A percentile compares a stretch with the other conserved stretches of the same genome.
These are phyloP conservation scores for Sebastes trivittatus DNA, from an alignment of 2,797 vertebrate genomes.

Conservation along the genomic window DNA sequence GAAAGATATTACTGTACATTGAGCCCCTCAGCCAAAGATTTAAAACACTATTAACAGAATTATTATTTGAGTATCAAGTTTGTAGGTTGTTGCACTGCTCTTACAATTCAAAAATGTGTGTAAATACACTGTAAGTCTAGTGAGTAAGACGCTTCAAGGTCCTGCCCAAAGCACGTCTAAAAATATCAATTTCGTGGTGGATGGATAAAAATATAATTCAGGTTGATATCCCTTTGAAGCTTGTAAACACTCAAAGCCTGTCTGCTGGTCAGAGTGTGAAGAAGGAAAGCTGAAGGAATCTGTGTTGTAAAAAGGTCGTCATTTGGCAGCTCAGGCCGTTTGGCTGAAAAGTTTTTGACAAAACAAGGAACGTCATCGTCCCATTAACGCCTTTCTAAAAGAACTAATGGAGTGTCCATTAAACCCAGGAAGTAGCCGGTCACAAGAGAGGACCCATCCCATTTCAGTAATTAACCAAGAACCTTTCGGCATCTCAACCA, in stretches of 20 bases:
- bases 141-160: not conserved
- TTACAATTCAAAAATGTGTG: not conserved
- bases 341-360: not conserved
- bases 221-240: not conserved
- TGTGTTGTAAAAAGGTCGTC: not conserved
- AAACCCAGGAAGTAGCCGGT: slow-evolving; percentile 34
- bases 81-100: not conserved
- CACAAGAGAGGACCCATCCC: slow-evolving; percentile 12
- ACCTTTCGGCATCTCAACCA: slow-evolving; percentile 11
- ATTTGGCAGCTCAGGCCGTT: not conserved
- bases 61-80: not conserved
- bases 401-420: slow-evolving; percentile 58
- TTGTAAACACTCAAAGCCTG: not conserved
- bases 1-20: not conserved
- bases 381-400: slow-evolving; percentile 3
- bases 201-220: slow-evolving; percentile 1
- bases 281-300: not conserved
- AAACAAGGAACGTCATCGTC: not conserved
- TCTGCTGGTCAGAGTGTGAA: not conserved
- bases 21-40: not conserved
- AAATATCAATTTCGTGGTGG: not conserved
- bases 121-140: not conserved
- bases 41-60: not conserved
- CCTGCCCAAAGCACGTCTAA: not conserved
- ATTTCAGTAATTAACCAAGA: slow-evolving; percentile 4